Evolutionary conservation across 2,888 invertebrate genomes (phyloP), one percentile per base, ranked within the genome.

Genomic region (Meteorus colon): DNA sequence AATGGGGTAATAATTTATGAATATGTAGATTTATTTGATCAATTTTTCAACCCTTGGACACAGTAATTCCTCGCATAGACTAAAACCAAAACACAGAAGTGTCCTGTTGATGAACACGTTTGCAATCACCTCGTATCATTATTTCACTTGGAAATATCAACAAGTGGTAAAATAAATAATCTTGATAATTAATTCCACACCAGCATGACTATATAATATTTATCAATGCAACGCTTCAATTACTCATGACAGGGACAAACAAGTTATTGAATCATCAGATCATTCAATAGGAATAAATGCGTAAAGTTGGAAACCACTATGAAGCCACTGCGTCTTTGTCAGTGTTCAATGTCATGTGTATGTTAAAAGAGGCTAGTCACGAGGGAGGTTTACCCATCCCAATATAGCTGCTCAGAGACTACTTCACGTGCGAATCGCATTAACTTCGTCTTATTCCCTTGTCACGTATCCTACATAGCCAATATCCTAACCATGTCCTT

Each of bases 391-490:
- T 29, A 62, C 31, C 31, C 62, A 62, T 29, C 62, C 12, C 29
- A 8, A 4, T 31, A 31, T 62, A 14, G 27, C 62, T 62, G 62
- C 31, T 62, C 16, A 27, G 48, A 31, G 41, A 76, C 72, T 81
- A 80, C 79, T 80, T 85, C 73, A 80, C 78, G 82, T 76, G 81
- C 81, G 80, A 82, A 83, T 84, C 84, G 79, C 62, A 62, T 62
- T 62, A 62, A 62, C 62, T 62, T 29, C 62, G n/a, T 82, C 81
- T 78, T 78, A 79, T 78, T 83, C 81, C 71, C 72, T 75, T 80
- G 85, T 82, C 84, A 86, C 85, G 86, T 87, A 85, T 87, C 82
- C 84, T 82, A 83, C 84, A 83, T 81, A 82, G 86, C 83, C 87
- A 86, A 87, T 87, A 87, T 86, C 83, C 55, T 82, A 81, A 74